Percentiles rank a stretch among this genome's conserved stretches.
phyloP scores from a whole-genome alignment of 2,888 invertebrate species.

The Pristionchus arcanus region DNA sequence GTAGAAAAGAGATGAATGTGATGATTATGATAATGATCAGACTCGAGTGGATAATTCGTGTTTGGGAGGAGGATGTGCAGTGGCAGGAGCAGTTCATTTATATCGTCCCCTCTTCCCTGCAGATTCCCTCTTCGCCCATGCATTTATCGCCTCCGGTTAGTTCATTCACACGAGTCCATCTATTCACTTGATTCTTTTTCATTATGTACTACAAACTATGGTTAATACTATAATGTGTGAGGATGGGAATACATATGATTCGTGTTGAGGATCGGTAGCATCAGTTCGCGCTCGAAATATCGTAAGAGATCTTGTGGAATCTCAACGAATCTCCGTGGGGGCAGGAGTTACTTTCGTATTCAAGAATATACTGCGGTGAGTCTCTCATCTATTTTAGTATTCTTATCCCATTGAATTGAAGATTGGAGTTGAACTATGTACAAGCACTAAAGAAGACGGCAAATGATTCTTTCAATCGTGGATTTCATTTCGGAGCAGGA shows the following conservation, averaged over 20 bases:
- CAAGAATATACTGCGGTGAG: constrained; percentile 69
- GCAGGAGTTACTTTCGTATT: constrained; percentile 84
- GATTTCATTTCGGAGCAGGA: constrained; percentile 76
- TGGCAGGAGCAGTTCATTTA: constrained; percentile 90
- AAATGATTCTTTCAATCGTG: constrained; percentile 71
- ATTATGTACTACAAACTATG: neutral
- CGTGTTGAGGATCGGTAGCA: constrained; percentile 72
- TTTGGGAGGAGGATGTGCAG: constrained; percentile 85
- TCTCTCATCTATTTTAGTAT: neutral
- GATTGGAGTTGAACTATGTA: constrained; percentile 95
- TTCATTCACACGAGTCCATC: constrained; percentile 66
- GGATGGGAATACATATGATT: neutral
- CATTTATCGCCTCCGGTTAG: constrained; percentile 92
- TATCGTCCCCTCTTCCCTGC: constrained; percentile 87
- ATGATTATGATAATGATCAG: no score
- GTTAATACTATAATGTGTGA: neutral
- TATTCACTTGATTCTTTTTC: neutral
- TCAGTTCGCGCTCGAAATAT: constrained; percentile 69
- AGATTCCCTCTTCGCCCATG: constrained; percentile 89
- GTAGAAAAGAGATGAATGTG: neutral
- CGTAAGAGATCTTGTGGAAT: constrained; percentile 70
- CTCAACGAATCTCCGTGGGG: constrained; percentile 87
- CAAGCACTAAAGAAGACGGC: constrained; percentile 86
- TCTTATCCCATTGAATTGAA: constrained; percentile 82
- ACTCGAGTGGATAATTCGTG: constrained; percentile 86